Conservation (phyloP, 2,797 vertebrate species). For the Crenuchus spilurus region DNA sequence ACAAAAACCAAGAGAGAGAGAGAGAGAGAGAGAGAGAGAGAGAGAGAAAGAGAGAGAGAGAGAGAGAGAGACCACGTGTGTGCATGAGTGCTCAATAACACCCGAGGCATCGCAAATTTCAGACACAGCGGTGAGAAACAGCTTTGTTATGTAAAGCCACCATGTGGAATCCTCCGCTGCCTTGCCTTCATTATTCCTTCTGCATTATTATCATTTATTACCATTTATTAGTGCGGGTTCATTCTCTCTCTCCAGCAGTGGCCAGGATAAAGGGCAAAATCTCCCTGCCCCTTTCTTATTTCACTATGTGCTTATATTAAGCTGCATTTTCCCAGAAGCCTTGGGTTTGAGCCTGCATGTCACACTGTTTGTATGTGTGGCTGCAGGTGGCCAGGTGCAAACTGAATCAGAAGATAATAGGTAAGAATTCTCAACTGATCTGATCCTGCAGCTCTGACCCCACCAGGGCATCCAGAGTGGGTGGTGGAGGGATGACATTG, state of each 20-base stretch:
- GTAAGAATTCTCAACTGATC: slow-evolving; percentile 68
- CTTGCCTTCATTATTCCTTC: slow-evolving; percentile 42
- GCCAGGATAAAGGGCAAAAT: slow-evolving; percentile 43
- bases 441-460: slow-evolving; percentile 65
- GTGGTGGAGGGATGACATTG: slow-evolving; percentile 25
- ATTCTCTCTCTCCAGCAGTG: slow-evolving; percentile 20
- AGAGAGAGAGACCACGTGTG: slow-evolving; percentile 8
- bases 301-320: slow-evolving; percentile 23
- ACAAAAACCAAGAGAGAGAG: too few species aligned
- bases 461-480: slow-evolving; percentile 28
- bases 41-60: slow-evolving; percentile 4
- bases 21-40: not conserved
- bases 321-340: slow-evolving; percentile 4
- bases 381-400: slow-evolving; percentile 67
- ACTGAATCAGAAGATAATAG: slow-evolving; percentile 63
- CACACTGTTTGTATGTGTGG: slow-evolving; percentile 17
- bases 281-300: not conserved
- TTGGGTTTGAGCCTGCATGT: slow-evolving; percentile 2
- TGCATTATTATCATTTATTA: slow-evolving; percentile 60
- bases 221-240: slow-evolving; percentile 48
- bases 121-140: slow-evolving; percentile 43
- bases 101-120: slow-evolving; percentile 49
- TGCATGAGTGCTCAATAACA: slow-evolving; percentile 37
- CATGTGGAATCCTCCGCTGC: slow-evolving; percentile 31
- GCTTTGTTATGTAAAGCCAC: slow-evolving; percentile 59